phyloP scores from a whole-genome alignment of 2,888 invertebrate species.

The Patella caerulea region DNA sequence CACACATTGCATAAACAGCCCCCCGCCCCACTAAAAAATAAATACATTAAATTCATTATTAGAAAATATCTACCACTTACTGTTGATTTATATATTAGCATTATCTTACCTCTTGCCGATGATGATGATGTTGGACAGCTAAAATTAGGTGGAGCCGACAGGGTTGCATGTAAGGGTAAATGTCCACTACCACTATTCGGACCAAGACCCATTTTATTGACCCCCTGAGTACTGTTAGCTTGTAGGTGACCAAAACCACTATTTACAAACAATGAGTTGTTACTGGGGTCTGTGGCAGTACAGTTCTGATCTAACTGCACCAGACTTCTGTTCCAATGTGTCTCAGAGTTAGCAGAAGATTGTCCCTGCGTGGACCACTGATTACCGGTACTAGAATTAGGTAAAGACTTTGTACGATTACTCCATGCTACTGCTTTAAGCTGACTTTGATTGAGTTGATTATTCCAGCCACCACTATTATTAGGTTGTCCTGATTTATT shows the following conservation, averaged over 20 bases:
- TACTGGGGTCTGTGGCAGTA: not conserved
- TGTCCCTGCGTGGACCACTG: not conserved
- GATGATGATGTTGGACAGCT: slow-evolving; percentile 34
- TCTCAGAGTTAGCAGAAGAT: not conserved
- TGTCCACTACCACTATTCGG: slow-evolving; percentile 36
- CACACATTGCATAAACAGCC: too few relatives aligned
- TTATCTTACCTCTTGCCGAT: slow-evolving; percentile 30
- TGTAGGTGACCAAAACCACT: slow-evolving; percentile 1
- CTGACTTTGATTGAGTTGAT: not conserved
- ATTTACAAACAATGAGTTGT: not conserved
- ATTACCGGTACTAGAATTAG: not conserved
- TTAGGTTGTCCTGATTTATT: not conserved
- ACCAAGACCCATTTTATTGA: not conserved
- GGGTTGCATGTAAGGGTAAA: slow-evolving; percentile 64
- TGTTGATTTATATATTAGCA: too few relatives aligned
- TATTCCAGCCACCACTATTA: not conserved
- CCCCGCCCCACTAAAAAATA: too few relatives aligned
- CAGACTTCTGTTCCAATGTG: not conserved
- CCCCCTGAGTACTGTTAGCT: not conserved
- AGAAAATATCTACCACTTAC: too few relatives aligned
- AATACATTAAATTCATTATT: too few relatives aligned
- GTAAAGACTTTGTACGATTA: not conserved
- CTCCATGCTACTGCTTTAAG: not conserved
- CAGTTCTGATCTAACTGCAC: not conserved
- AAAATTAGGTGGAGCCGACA: slow-evolving; percentile 67